phyloP scores from a whole-genome alignment of 2,888 invertebrate genomes.

The Pasiphila rectangulata region DNA sequence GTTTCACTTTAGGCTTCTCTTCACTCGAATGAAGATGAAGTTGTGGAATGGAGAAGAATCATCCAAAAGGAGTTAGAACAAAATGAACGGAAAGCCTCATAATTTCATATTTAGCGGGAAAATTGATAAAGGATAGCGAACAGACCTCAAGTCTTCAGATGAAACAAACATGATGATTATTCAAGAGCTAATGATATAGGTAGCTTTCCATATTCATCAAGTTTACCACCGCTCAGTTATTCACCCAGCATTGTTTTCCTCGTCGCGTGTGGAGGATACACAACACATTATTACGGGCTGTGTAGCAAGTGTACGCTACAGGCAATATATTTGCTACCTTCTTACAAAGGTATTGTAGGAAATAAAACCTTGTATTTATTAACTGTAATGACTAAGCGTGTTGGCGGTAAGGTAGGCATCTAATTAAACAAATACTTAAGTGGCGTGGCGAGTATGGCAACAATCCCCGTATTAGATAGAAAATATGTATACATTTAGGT shows the following conservation, averaged over 20 bases:
- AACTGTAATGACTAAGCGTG: slow-evolving; percentile 24
- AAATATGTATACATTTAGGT: too few relatives aligned
- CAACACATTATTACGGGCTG: slow-evolving; percentile 5
- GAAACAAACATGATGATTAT: slow-evolving; percentile 3
- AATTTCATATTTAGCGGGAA: background rate
- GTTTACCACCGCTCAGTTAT: slow-evolving; percentile 13
- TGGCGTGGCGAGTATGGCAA: too few relatives aligned
- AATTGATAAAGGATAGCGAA: slow-evolving; percentile 6
- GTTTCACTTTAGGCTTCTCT: too few relatives aligned
- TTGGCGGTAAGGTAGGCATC: background rate
- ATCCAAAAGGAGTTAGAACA: too few relatives aligned
- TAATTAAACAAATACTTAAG: too few relatives aligned
- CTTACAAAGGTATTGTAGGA: slow-evolving; percentile 27
- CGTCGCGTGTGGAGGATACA: slow-evolving; percentile 18
- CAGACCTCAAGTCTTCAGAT: background rate
- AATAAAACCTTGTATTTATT: slow-evolving; percentile 38
- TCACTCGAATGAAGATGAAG: too few relatives aligned
- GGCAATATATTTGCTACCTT: slow-evolving; percentile 30
- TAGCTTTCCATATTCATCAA: slow-evolving; percentile 11
- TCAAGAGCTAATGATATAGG: slow-evolving; percentile 1
- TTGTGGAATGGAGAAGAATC: too few relatives aligned
- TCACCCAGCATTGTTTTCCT: slow-evolving; percentile 30
- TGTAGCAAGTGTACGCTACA: slow-evolving; percentile 42
- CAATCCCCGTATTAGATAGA: too few relatives aligned
- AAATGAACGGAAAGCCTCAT: background rate